These are phyloP conservation scores for Aulostomus chinensis DNA, from an alignment of 2,797 vertebrate genomes.

Conservation along the genomic window DNA sequence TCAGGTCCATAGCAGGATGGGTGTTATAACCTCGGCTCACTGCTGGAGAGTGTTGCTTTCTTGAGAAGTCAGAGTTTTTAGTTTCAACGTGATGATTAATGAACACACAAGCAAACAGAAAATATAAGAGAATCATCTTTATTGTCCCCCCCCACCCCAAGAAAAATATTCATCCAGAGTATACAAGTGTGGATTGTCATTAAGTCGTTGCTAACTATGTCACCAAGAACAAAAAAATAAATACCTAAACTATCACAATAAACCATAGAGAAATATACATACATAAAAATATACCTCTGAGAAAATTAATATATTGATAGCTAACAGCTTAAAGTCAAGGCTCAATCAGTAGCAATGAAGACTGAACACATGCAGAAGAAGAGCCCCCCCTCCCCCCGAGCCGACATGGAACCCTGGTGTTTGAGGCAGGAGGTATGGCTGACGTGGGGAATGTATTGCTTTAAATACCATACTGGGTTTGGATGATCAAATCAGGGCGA, in stretches of 20 bases:
- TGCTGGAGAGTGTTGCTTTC: too few species aligned
- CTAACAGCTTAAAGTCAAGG: slow-evolving; percentile 68
- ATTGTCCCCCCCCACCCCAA: slow-evolving; percentile 41
- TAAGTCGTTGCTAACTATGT: slow-evolving; percentile 39
- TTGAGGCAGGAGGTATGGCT: slow-evolving; percentile 28
- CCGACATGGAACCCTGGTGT: slow-evolving; percentile 13
- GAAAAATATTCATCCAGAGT: slow-evolving; percentile 43
- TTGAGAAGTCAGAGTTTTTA: too few species aligned
- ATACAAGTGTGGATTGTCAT: slow-evolving; percentile 63
- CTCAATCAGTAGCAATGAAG: slow-evolving; percentile 59
- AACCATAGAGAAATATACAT: slow-evolving; percentile 61
- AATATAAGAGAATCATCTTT: too few species aligned
- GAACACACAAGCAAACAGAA: too few species aligned
- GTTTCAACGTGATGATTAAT: too few species aligned
- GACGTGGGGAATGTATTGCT: slow-evolving; percentile 69
- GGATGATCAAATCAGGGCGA: slow-evolving; percentile 6
- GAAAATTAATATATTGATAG: slow-evolving; percentile 54
- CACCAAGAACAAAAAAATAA: slow-evolving; percentile 52
- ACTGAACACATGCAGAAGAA: slow-evolving; percentile 54
- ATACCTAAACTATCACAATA: slow-evolving; percentile 58
- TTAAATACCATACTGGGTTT: slow-evolving; percentile 23
- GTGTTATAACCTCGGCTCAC: too few species aligned
- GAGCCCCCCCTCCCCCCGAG: slow-evolving; percentile 24
- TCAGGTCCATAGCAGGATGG: too few species aligned
- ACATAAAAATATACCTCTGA: slow-evolving; percentile 74